Evolutionary conservation across 2,113 vertebrate genomes (phyloP).

Genomic region (Microtus montanus): DNA sequence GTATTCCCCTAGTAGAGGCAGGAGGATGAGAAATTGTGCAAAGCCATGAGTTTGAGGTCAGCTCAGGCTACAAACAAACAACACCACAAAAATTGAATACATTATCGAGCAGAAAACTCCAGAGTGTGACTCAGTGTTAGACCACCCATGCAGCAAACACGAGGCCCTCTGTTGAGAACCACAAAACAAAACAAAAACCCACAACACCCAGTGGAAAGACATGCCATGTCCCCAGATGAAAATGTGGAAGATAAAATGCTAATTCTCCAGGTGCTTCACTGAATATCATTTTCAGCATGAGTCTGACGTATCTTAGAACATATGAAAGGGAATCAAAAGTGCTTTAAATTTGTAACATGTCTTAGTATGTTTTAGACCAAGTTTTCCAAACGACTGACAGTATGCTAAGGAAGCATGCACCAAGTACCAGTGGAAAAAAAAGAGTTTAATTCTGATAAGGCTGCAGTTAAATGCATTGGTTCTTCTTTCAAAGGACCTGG

Average conservation of each 20-base stretch:
- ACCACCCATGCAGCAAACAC: not conserved
- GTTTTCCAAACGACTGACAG: not conserved
- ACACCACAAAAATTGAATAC: not conserved
- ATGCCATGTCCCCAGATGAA: not conserved
- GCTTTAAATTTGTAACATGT: constrained; percentile 40
- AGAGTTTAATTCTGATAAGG: not conserved
- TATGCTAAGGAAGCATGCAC: not conserved
- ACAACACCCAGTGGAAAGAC: not conserved
- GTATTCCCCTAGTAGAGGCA: not conserved
- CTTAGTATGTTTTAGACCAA: constrained; percentile 6
- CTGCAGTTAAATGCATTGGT: not conserved
- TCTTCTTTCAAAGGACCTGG: not conserved
- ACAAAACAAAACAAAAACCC: not conserved
- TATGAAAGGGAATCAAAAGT: not conserved
- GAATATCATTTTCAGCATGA: not conserved
- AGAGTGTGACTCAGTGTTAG: not conserved
- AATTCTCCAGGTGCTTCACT: not conserved
- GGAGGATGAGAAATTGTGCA: not conserved
- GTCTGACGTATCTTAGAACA: not conserved
- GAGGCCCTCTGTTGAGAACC: not conserved
- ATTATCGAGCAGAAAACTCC: not conserved
- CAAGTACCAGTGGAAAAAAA: not conserved
- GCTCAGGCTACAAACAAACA: not conserved
- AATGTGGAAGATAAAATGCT: constrained; percentile 21
- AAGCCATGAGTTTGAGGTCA: not conserved